Percentiles rank a stretch among this genome's conserved stretches.
phyloP scores from a whole-genome alignment of 2,888 invertebrate species.

The Drosophila phalerata region DNA sequence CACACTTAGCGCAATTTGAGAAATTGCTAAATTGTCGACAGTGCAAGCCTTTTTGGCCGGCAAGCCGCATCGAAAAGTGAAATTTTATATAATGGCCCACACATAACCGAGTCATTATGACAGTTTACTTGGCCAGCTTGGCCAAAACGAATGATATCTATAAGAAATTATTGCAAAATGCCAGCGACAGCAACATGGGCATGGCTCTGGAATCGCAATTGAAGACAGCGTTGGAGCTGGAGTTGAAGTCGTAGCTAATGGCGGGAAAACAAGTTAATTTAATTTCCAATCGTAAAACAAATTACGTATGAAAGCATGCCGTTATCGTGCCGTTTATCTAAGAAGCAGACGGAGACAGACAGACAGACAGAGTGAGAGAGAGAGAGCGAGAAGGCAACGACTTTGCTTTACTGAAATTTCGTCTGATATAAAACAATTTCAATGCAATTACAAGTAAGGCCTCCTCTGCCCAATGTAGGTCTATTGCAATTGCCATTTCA shows the following conservation, averaged over 20 bases:
- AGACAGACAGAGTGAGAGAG: background rate
- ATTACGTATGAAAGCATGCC: conserved; percentile 79
- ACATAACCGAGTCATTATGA: conserved; percentile 80
- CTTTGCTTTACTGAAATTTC: conserved; percentile 39
- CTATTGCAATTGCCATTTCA: conserved; percentile 68
- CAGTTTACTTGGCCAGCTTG: conserved; percentile 66
- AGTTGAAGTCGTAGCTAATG: conserved; percentile 35
- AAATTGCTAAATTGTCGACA: conserved; percentile 61
- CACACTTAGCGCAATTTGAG: conserved; percentile 23
- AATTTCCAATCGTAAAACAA: conserved; percentile 80
- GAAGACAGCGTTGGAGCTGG: conserved; percentile 7
- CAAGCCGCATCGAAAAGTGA: conserved; percentile 67
- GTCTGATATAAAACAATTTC: conserved; percentile 55
- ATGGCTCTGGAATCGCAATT: conserved; percentile 29
- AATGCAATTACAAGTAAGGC: conserved; percentile 69
- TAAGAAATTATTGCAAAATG: conserved; percentile 71
- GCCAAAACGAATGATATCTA: conserved; percentile 67
- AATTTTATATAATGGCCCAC: conserved; percentile 73
- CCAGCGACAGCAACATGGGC: conserved; percentile 49
- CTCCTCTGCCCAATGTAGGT: conserved; percentile 62
- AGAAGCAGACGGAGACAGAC: conserved; percentile 5
- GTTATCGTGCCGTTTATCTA: conserved; percentile 73
- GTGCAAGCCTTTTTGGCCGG: conserved; percentile 57
- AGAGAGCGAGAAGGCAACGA: conserved; percentile 39
- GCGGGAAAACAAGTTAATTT: conserved; percentile 78